phyloP scores from a whole-genome alignment of 2,888 invertebrate genomes.

The Lithophane semibrunnea region DNA sequence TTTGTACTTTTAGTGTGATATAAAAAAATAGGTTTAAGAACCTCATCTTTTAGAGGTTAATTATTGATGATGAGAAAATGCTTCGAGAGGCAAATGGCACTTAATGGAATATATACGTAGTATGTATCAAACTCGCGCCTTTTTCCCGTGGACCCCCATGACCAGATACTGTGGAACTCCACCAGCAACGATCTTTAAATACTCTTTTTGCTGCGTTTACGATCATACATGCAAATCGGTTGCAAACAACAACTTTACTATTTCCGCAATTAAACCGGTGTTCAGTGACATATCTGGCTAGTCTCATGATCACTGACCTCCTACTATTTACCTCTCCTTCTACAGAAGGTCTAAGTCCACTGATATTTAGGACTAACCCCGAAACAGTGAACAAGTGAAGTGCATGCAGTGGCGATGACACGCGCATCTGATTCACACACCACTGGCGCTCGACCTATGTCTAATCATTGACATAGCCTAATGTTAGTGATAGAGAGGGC shows the following conservation, averaged over 20 bases:
- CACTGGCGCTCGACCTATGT: slow-evolving; percentile 79
- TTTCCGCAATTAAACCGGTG: not conserved
- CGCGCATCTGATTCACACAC: slow-evolving; percentile 77
- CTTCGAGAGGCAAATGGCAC: not conserved
- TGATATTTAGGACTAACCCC: slow-evolving; percentile 19
- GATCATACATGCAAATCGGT: not conserved
- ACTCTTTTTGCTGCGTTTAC: not conserved
- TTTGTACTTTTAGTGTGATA: not conserved
- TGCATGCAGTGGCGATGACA: slow-evolving; percentile 60
- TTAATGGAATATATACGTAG: not conserved
- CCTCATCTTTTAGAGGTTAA: not conserved
- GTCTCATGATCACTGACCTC: not conserved
- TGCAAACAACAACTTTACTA: slow-evolving; percentile 1
- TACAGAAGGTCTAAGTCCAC: not conserved
- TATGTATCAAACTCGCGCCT: not conserved
- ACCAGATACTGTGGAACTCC: not conserved
- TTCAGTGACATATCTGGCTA: not conserved
- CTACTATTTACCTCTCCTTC: not conserved
- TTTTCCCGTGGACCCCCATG: not conserved
- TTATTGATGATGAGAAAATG: not conserved
- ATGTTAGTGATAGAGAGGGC: slow-evolving; percentile 36
- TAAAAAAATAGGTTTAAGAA: not conserved
- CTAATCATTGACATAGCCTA: slow-evolving; percentile 78
- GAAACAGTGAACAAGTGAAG: slow-evolving; percentile 48
- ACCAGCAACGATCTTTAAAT: not conserved